Percentiles rank a stretch among this genome's conserved stretches.
phyloP scores from a whole-genome alignment of 2,888 invertebrate species.

The Caenorhabditis imperialis region DNA sequence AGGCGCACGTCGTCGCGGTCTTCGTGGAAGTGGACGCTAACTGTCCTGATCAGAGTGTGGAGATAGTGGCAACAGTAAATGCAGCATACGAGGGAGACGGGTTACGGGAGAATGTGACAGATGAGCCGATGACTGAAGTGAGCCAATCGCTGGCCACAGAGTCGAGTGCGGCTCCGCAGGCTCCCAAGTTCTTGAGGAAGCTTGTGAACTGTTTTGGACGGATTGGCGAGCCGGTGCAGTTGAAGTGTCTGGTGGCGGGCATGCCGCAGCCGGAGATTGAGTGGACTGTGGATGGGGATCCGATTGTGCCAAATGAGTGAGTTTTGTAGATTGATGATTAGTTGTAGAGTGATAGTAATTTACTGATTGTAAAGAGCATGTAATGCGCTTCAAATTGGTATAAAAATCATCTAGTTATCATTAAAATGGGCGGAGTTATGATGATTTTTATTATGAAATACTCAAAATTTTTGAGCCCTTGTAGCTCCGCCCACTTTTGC shows the following conservation, averaged over 20 bases:
- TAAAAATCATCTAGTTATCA: too few relatives aligned
- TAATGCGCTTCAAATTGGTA: too few relatives aligned
- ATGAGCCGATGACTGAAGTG: conserved; percentile 45
- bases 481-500: too few relatives aligned
- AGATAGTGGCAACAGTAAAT: conserved; percentile 67
- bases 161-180: conserved; percentile 60
- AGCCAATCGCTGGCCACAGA: conserved; percentile 58
- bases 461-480: too few relatives aligned
- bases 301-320: conserved; percentile 68
- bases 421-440: too few relatives aligned
- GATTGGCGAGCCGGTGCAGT: conserved; percentile 64
- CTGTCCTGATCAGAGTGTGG: conserved; percentile 69
- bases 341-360: not conserved
- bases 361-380: too few relatives aligned
- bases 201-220: conserved; percentile 52
- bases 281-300: conserved; percentile 77
- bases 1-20: conserved; percentile 65
- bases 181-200: conserved; percentile 64
- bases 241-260: conserved; percentile 78
- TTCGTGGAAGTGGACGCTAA: conserved; percentile 69
- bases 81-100: conserved; percentile 53
- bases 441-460: too few relatives aligned
- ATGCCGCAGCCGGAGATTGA: conserved; percentile 78
- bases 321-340: conserved; percentile 17
- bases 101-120: conserved; percentile 7